phyloP scores from a whole-genome alignment of 37 sponge, comb jelly and placozoan species.

The Axinella damicornis region DNA sequence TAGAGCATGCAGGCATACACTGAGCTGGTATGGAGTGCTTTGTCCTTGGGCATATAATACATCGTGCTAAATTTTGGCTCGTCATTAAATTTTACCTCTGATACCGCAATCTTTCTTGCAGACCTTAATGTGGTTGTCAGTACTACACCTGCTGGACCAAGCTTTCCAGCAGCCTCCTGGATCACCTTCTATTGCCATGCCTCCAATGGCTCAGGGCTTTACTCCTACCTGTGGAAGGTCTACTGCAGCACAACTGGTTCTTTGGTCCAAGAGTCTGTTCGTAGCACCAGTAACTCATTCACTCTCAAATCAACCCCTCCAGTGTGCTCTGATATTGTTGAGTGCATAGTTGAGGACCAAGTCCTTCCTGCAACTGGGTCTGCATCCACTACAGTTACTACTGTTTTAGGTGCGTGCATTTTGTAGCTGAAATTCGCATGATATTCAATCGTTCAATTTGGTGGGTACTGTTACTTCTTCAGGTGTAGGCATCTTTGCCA shows the following conservation, averaged over 20 bases:
- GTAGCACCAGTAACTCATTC: slow-evolving; percentile 1
- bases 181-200: slow-evolving; percentile 17
- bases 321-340: slow-evolving; percentile 9
- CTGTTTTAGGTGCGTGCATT: slow-evolving; percentile 13
- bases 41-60: too few species aligned
- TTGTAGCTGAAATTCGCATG: too few species aligned
- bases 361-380: slow-evolving; percentile 14
- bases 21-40: too few species aligned
- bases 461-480: too few species aligned
- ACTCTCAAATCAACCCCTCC: slow-evolving; percentile 23
- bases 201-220: slow-evolving; percentile 8
- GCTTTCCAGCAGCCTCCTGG: slow-evolving; percentile 20
- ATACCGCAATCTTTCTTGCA: too few species aligned
- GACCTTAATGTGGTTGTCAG: slow-evolving; percentile 9
- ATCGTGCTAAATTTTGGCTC: too few species aligned
- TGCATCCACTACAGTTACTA: not conserved
- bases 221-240: slow-evolving; percentile 29
- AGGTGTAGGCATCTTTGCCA: not conserved
- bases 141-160: slow-evolving; percentile 19
- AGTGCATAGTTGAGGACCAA: slow-evolving; percentile 17
- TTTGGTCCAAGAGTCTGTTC: not conserved
- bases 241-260: slow-evolving; percentile 26
- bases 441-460: too few species aligned
- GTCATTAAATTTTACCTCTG: too few species aligned
- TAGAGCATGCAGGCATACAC: too few species aligned